Evolutionary conservation across 2,888 invertebrate species (phyloP).

Genomic region (Tipula lateralis): DNA sequence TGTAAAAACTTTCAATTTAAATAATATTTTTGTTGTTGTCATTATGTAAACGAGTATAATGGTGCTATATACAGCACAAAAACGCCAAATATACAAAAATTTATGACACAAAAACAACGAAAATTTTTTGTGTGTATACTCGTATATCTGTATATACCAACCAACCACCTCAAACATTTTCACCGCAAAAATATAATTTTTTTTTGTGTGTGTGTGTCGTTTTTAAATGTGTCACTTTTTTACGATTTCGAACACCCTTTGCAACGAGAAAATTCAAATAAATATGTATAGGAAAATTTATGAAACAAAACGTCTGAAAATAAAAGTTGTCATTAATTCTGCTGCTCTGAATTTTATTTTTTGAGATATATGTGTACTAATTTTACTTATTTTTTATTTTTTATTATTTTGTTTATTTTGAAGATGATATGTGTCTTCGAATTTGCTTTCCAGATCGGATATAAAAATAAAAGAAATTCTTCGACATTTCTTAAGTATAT

Average conservation of each 20-base stretch:
- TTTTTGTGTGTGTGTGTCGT: not conserved
- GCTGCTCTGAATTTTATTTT: not conserved
- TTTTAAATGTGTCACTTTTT: not conserved
- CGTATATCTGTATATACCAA: too few relatives aligned
- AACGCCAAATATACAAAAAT: not conserved
- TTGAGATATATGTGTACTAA: not conserved
- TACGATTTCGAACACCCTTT: not conserved
- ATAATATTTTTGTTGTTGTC: not conserved
- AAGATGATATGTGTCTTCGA: not conserved
- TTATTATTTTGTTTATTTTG: not conserved
- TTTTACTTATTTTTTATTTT: not conserved
- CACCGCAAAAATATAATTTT: not conserved
- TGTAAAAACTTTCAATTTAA: not conserved
- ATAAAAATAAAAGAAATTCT: not conserved
- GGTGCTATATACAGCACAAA: not conserved
- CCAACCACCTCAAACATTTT: not conserved
- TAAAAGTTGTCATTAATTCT: not conserved
- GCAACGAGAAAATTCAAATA: not conserved
- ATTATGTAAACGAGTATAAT: not conserved
- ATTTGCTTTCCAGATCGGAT: not conserved
- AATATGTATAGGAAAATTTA: not conserved
- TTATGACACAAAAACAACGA: not conserved
- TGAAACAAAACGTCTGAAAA: slow-evolving; percentile 5
- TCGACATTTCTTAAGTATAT: not conserved
- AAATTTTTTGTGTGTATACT: not conserved